phyloP scores from a whole-genome alignment of 1,140 invertebrate species.

The Chelonus insularis region DNA sequence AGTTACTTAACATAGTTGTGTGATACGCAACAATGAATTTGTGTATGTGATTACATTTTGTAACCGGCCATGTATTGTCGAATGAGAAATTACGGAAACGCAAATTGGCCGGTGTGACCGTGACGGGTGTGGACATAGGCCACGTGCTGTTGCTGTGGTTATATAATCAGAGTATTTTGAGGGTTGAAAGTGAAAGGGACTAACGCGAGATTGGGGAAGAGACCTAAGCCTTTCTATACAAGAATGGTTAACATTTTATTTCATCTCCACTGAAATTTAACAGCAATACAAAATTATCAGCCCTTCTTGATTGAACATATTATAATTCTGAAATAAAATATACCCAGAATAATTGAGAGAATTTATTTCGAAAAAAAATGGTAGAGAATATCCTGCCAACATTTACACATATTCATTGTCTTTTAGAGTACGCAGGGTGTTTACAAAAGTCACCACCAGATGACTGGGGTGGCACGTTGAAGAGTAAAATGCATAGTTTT shows the following conservation, averaged over 20 bases:
- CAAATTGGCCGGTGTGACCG: constrained; percentile 59
- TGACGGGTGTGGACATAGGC: constrained; percentile 53
- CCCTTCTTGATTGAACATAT: too few relatives aligned
- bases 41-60: background rate
- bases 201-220: constrained; percentile 33
- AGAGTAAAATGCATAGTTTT: constrained; percentile 41
- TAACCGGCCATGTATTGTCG: constrained; percentile 38
- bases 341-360: too few relatives aligned
- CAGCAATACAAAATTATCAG: too few relatives aligned
- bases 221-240: constrained; percentile 33
- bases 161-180: constrained; percentile 55
- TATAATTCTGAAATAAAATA: too few relatives aligned
- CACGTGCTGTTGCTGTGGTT: constrained; percentile 57
- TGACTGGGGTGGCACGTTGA: constrained; percentile 47
- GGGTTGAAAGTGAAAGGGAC: constrained; percentile 42
- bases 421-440: constrained; percentile 40
- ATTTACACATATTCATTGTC: constrained; percentile 8
- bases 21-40: background rate
- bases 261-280: too few relatives aligned
- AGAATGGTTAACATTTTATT: too few relatives aligned
- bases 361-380: too few relatives aligned
- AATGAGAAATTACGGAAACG: constrained; percentile 55
- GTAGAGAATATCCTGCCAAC: too few relatives aligned
- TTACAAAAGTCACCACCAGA: constrained; percentile 60
- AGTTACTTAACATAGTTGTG: too few relatives aligned